phyloP scores from a whole-genome alignment of 2,113 vertebrate species.

The Pungitius pungitius region DNA sequence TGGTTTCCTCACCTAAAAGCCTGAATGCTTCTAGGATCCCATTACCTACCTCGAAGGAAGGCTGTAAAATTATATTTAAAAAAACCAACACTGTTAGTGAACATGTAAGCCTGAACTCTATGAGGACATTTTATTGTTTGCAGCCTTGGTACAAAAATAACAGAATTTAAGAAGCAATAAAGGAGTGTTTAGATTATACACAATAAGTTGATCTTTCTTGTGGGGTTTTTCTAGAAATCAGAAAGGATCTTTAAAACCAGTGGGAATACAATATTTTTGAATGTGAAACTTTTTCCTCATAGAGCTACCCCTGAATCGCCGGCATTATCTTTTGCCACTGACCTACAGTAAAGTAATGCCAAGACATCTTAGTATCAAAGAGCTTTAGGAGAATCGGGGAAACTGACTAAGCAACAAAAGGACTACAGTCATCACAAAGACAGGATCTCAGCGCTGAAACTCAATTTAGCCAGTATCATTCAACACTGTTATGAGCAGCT shows the following conservation, averaged over 20 bases:
- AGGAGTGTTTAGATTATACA: neutral
- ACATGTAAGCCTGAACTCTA: neutral
- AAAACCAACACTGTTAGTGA: neutral
- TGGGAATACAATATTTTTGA: neutral
- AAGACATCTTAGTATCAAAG: conserved; percentile 40
- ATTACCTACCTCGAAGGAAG: neutral
- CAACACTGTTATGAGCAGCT: neutral
- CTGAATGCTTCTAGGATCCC: neutral
- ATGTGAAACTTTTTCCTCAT: neutral
- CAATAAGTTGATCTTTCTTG: neutral
- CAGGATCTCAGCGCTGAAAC: neutral
- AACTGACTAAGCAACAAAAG: conserved; percentile 39
- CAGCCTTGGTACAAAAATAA: neutral
- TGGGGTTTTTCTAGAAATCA: neutral
- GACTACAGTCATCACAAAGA: conserved; percentile 17
- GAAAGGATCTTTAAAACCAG: neutral
- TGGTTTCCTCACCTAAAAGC: neutral
- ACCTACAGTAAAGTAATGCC: conserved; percentile 60
- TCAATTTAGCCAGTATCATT: conserved; percentile 3
- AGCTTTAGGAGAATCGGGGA: conserved; percentile 50
- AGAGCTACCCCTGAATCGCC: neutral
- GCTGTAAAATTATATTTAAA: neutral
- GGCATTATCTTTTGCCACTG: conserved; percentile 39
- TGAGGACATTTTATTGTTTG: neutral
- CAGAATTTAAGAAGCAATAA: neutral